A percentile compares a stretch with the other conserved stretches of the same genome.
phyloP scores from a whole-genome alignment of 2,797 vertebrate species.

The Sebastes kiyomatsui region DNA sequence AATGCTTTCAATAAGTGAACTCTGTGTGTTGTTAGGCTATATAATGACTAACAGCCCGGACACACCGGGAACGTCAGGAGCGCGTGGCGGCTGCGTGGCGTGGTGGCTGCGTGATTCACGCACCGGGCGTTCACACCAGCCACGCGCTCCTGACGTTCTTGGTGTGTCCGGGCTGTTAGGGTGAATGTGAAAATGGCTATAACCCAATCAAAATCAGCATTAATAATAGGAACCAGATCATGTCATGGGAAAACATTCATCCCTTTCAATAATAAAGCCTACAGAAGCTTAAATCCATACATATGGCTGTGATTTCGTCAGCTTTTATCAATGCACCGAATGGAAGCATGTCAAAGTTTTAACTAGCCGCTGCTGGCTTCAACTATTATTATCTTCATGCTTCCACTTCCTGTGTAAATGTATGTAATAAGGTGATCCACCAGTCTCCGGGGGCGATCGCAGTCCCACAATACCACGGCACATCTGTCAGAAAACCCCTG shows the following conservation, averaged over 20 bases:
- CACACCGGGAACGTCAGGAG: too few relatives aligned
- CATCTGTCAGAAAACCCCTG: constrained; percentile 48
- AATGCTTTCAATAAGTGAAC: not conserved
- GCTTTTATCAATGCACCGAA: not conserved
- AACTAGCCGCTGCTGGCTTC: constrained; percentile 22
- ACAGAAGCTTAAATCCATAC: constrained; percentile 12
- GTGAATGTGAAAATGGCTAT: not conserved
- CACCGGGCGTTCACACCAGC: too few relatives aligned
- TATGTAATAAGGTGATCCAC: constrained; percentile 54
- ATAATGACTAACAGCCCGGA: not conserved
- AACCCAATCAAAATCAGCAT: not conserved
- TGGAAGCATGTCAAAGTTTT: not conserved
- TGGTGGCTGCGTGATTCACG: too few relatives aligned
- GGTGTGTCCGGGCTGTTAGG: too few relatives aligned
- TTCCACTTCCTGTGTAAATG: constrained; percentile 41
- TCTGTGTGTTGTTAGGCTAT: not conserved
- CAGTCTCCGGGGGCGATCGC: constrained; percentile 12
- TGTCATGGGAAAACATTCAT: not conserved
- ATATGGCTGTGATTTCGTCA: not conserved
- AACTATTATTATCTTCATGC: constrained; percentile 31
- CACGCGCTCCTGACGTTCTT: too few relatives aligned
- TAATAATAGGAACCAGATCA: not conserved
- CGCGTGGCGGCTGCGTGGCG: too few relatives aligned
- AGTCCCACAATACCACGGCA: constrained; percentile 16
- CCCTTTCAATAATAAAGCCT: not conserved